A percentile compares a stretch with the other conserved stretches of the same genome.
phyloP scores from a whole-genome alignment of 2,113 vertebrate species.

The Xiphophorus hellerii region DNA sequence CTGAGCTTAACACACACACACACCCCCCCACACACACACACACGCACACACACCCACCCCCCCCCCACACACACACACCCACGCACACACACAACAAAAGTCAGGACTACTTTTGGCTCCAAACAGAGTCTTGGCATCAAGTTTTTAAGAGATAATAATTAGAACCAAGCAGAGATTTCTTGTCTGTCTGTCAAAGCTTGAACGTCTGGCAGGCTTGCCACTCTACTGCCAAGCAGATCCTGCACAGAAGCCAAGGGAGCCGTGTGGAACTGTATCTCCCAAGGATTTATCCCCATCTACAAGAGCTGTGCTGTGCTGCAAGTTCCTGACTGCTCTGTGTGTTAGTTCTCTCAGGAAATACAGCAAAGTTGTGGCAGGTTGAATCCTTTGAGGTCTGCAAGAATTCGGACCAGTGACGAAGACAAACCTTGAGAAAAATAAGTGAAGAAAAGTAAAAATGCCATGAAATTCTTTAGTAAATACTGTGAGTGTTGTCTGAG shows the following conservation, averaged over 20 bases:
- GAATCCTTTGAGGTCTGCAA: slow-evolving; percentile 38
- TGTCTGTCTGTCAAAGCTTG: slow-evolving; percentile 37
- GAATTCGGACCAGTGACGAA: slow-evolving; percentile 42
- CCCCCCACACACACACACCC: slow-evolving; percentile 21
- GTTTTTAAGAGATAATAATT: slow-evolving; percentile 44
- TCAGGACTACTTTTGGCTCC: slow-evolving; percentile 49
- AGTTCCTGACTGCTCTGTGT: slow-evolving; percentile 36
- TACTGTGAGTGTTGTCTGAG: slow-evolving; percentile 50
- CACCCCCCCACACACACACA: slow-evolving; percentile 7
- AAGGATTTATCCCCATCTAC: slow-evolving; percentile 37
- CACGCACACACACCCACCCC: neutral
- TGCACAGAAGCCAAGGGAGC: slow-evolving; percentile 46
- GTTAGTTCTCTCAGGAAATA: slow-evolving; percentile 72
- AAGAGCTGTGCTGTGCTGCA: slow-evolving; percentile 1
- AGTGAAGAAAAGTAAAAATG: slow-evolving; percentile 22
- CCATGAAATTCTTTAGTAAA: slow-evolving; percentile 35
- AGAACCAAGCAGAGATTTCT: slow-evolving; percentile 17
- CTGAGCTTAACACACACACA: neutral
- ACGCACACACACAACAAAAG: slow-evolving; percentile 7
- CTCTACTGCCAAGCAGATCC: slow-evolving; percentile 22
- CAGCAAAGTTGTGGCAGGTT: slow-evolving; percentile 24
- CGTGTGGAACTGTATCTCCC: slow-evolving; percentile 28
- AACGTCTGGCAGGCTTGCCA: slow-evolving; percentile 29
- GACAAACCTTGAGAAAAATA: slow-evolving; percentile 28
- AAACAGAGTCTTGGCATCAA: slow-evolving; percentile 20